Conservation (phyloP, 2,888 invertebrate species). For the Amblyjoppa fuscipennis region DNA sequence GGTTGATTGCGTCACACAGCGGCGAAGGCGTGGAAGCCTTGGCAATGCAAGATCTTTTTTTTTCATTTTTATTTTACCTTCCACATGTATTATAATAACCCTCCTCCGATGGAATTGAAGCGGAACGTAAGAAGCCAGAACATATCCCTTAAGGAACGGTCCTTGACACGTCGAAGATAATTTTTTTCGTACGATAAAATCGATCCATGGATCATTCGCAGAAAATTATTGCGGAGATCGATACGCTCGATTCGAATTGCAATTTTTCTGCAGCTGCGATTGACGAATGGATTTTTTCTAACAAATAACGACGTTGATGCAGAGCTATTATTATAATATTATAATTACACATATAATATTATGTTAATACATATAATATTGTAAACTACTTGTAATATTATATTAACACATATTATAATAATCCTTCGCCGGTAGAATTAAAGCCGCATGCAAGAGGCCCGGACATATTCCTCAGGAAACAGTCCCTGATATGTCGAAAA, state of each 20-base stretch:
- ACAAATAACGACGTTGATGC: conserved; percentile 1
- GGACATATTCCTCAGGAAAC: neutral
- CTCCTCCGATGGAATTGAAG: neutral
- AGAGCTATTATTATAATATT: neutral
- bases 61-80: neutral
- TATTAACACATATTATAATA: conserved; percentile 11
- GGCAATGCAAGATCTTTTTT: conserved; percentile 65
- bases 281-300: neutral
- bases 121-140: neutral
- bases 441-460: neutral
- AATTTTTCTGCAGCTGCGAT: neutral
- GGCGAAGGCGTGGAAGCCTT: conserved; percentile 59
- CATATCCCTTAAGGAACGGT: neutral
- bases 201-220: neutral
- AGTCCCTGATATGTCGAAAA: neutral
- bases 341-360: too few species aligned
- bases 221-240: neutral
- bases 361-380: too few species aligned
- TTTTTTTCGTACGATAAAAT: neutral
- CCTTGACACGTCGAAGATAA: neutral
- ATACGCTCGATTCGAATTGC: conserved; percentile 22
- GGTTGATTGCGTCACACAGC: conserved; percentile 51
- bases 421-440: neutral
- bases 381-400: too few species aligned
- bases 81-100: conserved; percentile 32